Evolutionary conservation across 2,888 invertebrate species (phyloP), one percentile per base, ranked within the genome.

Genomic region (Dione juno): DNA sequence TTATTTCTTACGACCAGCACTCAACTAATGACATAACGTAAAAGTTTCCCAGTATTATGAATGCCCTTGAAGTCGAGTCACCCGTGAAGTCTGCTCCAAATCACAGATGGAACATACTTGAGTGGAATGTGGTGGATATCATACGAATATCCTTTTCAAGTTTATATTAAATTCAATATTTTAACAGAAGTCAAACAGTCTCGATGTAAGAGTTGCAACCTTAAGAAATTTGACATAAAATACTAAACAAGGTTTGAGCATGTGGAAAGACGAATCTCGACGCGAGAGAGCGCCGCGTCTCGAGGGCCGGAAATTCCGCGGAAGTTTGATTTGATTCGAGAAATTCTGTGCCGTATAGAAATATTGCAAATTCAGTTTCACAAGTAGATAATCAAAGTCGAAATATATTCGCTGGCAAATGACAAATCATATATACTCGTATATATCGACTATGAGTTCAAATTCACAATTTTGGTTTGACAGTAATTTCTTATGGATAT

Each of bases 251-350:
- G 81, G 86, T 89, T 88, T 85, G 82, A 80, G 80, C 77, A 67
- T 70, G 65, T 85, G 84, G 84, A 87, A 84, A 85, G 85, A 87
- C 84, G 84, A 87, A 86, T 88, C 86, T 85, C 77, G 79, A 78
- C 78, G 81, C 81, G 72, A 85, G 84, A 87, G 84, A 86, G 79
- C 77, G 78, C 82, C 81, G 61, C 61, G 70, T 73, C 86, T 82
- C 84, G 76, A 74, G 86, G 82, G 85, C 80, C 76, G 76, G 77
- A 83, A 84, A 83, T 81, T 82, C 70, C 80, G 82, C 78, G 82
- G 81, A 84, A 89, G 79, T 89, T 89, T 86, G 88, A 90, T 89
- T 89, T 84, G 87, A 88, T 89, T 88, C 83, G 78, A 79, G 67
- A 81, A 85, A 88, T 88, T 84, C 81, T 80, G 82, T 77, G 80